phyloP scores from a whole-genome alignment of 2,888 invertebrate genomes.

The Drosophila pullipes region DNA sequence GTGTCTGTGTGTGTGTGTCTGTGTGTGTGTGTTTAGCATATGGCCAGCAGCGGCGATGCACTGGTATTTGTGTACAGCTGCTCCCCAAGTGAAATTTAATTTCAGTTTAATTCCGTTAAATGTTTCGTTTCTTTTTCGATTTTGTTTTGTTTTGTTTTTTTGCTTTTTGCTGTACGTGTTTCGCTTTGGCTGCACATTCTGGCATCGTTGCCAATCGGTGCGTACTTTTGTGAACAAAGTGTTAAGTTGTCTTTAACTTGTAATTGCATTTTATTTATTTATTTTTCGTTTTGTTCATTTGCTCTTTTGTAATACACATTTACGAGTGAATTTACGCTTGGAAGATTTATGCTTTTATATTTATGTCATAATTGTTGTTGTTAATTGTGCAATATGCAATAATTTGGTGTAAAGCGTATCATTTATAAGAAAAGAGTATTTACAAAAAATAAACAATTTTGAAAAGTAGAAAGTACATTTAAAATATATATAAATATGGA shows the following conservation, averaged over 20 bases:
- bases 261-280: constrained; percentile 14
- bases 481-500: no score
- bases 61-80: constrained; percentile 46
- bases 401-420: no score
- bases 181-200: constrained; percentile 40
- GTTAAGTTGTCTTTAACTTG: constrained; percentile 51
- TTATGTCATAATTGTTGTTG: constrained; percentile 11
- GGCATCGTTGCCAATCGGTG: constrained; percentile 68
- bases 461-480: no score
- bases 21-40: constrained; percentile 25
- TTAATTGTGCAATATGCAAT: not conserved
- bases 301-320: constrained; percentile 29
- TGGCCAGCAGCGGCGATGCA: constrained; percentile 29
- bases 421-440: no score
- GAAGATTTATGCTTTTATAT: constrained; percentile 7
- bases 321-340: constrained; percentile 21
- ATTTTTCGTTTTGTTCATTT: not conserved
- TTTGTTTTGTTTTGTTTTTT: not conserved
- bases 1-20: not conserved
- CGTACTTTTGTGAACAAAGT: constrained; percentile 59
- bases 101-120: constrained; percentile 50
- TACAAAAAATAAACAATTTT: no score
- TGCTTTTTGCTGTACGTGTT: constrained; percentile 2
- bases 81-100: constrained; percentile 67
- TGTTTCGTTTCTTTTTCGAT: constrained; percentile 4